These are phyloP conservation scores for Stercorarius parasiticus DNA, from an alignment of 2,113 vertebrate species.

Conservation along the genomic window DNA sequence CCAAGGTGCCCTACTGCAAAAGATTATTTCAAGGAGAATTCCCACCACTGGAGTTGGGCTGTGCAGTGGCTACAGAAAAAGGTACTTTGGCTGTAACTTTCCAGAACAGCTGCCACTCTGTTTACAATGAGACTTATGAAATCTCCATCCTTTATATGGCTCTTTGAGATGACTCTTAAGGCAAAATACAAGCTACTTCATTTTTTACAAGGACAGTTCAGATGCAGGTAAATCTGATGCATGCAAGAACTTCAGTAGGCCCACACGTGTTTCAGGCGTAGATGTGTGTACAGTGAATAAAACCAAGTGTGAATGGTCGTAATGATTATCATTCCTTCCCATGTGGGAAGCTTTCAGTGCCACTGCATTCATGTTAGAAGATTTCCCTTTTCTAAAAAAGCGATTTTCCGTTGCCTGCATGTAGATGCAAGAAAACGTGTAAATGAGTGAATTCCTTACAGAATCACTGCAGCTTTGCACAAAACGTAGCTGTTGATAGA, in stretches of 20 bases:
- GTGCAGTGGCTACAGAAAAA: conserved; percentile 99
- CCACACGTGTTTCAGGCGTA: background rate
- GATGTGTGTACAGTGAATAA: background rate
- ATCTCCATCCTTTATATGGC: background rate
- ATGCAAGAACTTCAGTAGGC: background rate
- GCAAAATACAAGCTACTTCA: background rate
- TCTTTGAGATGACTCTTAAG: background rate
- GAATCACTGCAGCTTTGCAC: background rate
- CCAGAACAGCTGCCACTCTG: background rate
- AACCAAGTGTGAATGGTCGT: background rate
- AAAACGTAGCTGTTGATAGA: background rate
- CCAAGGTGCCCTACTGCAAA: conserved; percentile 92
- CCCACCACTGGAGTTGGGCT: conserved; percentile 98
- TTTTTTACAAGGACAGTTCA: background rate
- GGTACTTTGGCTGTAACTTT: conserved; percentile 63
- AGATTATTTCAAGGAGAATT: conserved; percentile 98
- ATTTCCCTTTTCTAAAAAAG: background rate
- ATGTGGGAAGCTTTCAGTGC: background rate
- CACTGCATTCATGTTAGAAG: background rate
- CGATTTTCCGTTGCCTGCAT: background rate
- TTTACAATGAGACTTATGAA: background rate
- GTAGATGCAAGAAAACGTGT: background rate
- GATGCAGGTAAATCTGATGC: background rate
- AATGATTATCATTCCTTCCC: background rate
- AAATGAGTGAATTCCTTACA: background rate